phyloP scores from a whole-genome alignment of 2,797 vertebrate genomes.

The Hipposideros larvatus region DNA sequence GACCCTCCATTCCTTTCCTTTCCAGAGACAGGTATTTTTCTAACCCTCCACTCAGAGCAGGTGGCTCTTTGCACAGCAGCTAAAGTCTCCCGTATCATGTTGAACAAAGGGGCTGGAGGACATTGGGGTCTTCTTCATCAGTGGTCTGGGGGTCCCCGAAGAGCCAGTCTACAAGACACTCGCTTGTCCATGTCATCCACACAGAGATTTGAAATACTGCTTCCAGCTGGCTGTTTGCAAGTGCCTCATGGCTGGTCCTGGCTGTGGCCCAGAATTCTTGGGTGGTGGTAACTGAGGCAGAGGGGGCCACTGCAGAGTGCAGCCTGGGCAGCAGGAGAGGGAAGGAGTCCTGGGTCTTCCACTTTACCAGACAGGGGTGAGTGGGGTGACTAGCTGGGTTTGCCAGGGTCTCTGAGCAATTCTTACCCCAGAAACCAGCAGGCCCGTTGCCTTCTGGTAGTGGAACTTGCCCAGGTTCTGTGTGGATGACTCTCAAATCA shows the following conservation, averaged over 20 bases:
- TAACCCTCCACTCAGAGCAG: not conserved
- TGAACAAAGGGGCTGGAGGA: not conserved
- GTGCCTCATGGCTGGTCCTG: not conserved
- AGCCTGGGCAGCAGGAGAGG: not conserved
- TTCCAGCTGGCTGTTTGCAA: not conserved
- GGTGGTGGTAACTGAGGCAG: not conserved
- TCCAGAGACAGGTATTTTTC: not conserved
- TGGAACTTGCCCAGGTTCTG: not conserved
- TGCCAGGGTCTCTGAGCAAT: not conserved
- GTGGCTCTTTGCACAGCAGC: not conserved
- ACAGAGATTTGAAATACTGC: not conserved
- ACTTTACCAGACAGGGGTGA: not conserved
- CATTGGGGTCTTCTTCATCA: not conserved
- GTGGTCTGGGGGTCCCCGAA: not conserved
- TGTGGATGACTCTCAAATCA: not conserved
- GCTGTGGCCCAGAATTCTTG: not conserved
- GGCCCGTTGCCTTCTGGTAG: not conserved
- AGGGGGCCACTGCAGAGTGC: not conserved
- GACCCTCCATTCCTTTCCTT: not conserved
- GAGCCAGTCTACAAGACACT: not conserved
- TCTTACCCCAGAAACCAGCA: not conserved
- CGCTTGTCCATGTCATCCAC: not conserved
- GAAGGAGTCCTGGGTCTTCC: not conserved
- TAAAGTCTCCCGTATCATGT: not conserved
- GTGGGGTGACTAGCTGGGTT: not conserved